Percentiles rank a stretch among this genome's conserved stretches.
Evolutionary conservation across 2,888 invertebrate species (phyloP).

Genomic region (Tethea ocularis): DNA sequence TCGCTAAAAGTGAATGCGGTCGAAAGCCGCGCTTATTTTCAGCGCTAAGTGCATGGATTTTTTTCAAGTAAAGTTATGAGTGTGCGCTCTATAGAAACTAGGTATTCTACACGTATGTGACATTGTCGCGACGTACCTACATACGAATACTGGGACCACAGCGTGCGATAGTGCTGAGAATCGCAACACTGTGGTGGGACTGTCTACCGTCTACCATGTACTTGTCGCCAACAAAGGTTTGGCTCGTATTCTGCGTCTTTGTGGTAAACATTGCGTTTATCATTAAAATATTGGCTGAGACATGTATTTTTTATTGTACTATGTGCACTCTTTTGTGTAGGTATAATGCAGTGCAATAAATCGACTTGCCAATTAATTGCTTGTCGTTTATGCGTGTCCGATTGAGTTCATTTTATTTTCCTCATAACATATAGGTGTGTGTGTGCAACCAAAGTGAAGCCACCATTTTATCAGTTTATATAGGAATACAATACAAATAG

Average conservation of each 20-base stretch:
- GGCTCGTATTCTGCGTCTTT: slow-evolving; percentile 15
- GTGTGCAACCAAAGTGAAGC: too few species aligned
- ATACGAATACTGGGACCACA: not conserved
- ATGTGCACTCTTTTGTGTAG: not conserved
- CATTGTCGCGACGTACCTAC: not conserved
- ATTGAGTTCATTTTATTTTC: not conserved
- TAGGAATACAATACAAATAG: too few species aligned
- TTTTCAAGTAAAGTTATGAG: slow-evolving; percentile 78
- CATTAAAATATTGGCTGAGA: not conserved
- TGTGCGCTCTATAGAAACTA: slow-evolving; percentile 38
- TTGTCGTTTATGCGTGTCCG: not conserved
- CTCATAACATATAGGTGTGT: too few species aligned
- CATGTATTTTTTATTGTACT: not conserved
- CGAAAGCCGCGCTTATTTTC: slow-evolving; percentile 82
- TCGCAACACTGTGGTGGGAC: slow-evolving; percentile 17
- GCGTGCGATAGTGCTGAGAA: not conserved
- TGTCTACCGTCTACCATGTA: not conserved
- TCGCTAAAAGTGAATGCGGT: slow-evolving; percentile 84
- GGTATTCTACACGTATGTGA: not conserved
- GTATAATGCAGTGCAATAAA: not conserved
- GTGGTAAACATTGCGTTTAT: slow-evolving; percentile 8
- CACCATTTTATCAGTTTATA: too few species aligned
- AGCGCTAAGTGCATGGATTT: slow-evolving; percentile 83
- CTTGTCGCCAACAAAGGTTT: slow-evolving; percentile 27
- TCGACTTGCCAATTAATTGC: slow-evolving; percentile 4